Conservation (phyloP, 2,888 invertebrate species). For the Dilophus febrilis region DNA sequence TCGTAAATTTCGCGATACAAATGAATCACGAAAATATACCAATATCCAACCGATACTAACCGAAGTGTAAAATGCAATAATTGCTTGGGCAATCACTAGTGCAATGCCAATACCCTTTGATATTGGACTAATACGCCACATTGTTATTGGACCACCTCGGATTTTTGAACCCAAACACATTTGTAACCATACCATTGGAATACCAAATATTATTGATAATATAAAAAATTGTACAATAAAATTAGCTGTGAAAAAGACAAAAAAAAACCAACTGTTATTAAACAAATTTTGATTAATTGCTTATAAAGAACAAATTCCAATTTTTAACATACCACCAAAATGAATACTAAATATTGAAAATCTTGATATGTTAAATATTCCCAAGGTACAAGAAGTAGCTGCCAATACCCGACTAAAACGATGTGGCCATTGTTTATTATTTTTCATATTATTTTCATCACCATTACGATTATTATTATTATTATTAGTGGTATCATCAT, state of each 20-base stretch:
- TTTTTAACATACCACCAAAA: slow-evolving; percentile 50
- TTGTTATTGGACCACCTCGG: slow-evolving; percentile 70
- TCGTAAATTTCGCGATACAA: slow-evolving; percentile 58
- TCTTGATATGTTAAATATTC: slow-evolving; percentile 74
- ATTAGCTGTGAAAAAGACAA: slow-evolving; percentile 40
- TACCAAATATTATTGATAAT: slow-evolving; percentile 61
- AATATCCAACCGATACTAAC: slow-evolving; percentile 84
- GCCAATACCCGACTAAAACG: slow-evolving; percentile 63
- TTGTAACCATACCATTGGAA: slow-evolving; percentile 71
- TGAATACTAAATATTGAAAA: slow-evolving; percentile 74
- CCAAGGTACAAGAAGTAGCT: slow-evolving; percentile 68
- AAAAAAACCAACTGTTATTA: not conserved
- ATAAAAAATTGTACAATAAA: slow-evolving; percentile 80
- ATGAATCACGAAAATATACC: slow-evolving; percentile 73
- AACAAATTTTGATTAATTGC: not conserved
- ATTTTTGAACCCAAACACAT: slow-evolving; percentile 72
- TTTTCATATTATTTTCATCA: not conserved
- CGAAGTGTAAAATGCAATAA: slow-evolving; percentile 73
- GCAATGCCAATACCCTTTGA: slow-evolving; percentile 82
- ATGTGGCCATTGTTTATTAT: slow-evolving; percentile 42
- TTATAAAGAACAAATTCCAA: not conserved
- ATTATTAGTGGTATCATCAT: not conserved
- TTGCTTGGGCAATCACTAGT: slow-evolving; percentile 57
- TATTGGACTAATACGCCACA: slow-evolving; percentile 86
- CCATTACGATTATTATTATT: not conserved